Base-by-base conservation (phyloP, 53 echinoderm and acorn worm species). In the Actinopyga echinites region DNA sequence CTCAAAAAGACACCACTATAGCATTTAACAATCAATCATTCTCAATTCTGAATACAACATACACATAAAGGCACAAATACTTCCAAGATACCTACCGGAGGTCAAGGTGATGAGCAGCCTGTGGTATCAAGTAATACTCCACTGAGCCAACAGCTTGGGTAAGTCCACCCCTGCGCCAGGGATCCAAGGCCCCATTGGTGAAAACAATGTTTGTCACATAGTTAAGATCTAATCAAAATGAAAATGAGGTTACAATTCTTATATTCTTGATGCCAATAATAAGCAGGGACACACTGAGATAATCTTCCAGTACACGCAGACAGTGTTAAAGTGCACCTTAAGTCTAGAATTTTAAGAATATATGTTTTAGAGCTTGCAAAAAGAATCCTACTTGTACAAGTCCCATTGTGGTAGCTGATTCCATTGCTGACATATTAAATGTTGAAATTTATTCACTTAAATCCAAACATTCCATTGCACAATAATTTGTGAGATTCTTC, bases 91-190 rank as follows among this genome's bases (percentile, higher is more conserved):
- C 26, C 82, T 90, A 95, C 95, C 95, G 90, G 24, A 95, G 88
- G 59, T 95, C 95, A 24, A 93, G 77, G 45, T 95, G 95, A 75
- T 95, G 95, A 19, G 95, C 95, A 20, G 88, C 95, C 29, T 85
- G 86, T 56, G 86, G 56, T 34, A 95, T 79, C 5, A 90, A 57
- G 31, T 87, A 85, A 7, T 90, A 88, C 20, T 87, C 69, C 40
- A 95, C 53, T 12, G 67, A 61, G 17, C 82, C 89, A 2, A 93
- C 79, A 53, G 63, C 74, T 26, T 83, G 54, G 6, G 82, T 65
- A 9, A 95, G 82, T 6, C 95, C 95, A 35, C 95, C 95, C 15
- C 69, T 82, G 26, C 91, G 83, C 95, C 95, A 95, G 2, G 95
- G 95, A 57, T 95, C 95, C 42, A 95, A 66, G 10, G 82, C 64